Conservation (phyloP, 2,888 invertebrate species). For the Zygaena filipendulae region DNA sequence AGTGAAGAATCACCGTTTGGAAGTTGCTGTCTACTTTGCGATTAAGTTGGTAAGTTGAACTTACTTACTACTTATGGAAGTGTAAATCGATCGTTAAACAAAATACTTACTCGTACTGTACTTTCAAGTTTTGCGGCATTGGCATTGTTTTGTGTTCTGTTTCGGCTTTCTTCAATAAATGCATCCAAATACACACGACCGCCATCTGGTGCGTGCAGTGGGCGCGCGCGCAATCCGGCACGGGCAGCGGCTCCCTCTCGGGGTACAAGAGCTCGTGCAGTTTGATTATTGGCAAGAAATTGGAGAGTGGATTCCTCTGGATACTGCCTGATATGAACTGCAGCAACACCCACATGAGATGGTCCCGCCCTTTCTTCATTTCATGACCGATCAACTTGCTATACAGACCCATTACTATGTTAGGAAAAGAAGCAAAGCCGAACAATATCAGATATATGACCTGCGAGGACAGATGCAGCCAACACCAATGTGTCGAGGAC, state of each 20-base stretch:
- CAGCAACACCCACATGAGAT: constrained; percentile 98
- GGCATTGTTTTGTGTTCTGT: constrained; percentile 84
- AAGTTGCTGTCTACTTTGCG: no score
- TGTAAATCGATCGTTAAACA: no score
- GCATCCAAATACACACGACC: constrained; percentile 96
- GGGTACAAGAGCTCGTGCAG: constrained; percentile 93
- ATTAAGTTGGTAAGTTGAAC: no score
- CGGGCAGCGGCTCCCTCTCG: constrained; percentile 88
- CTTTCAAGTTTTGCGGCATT: constrained; percentile 83
- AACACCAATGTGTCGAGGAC: constrained; percentile 81
- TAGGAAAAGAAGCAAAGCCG: constrained; percentile 93
- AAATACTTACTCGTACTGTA: constrained; percentile 80
- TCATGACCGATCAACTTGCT: constrained; percentile 84
- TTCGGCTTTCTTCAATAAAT: constrained; percentile 93
- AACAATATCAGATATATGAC: constrained; percentile 95
- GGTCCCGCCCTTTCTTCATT: constrained; percentile 90
- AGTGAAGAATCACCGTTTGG: no score
- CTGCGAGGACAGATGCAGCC: constrained; percentile 94
- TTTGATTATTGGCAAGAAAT: constrained; percentile 90
- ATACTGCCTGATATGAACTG: constrained; percentile 98
- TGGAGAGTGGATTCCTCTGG: constrained; percentile 89
- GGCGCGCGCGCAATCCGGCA: constrained; percentile 89
- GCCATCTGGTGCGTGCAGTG: constrained; percentile 93
- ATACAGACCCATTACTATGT: constrained; percentile 89
- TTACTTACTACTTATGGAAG: no score